Conservation (phyloP, 1,140 invertebrate genomes). For the Grapholita molesta region DNA sequence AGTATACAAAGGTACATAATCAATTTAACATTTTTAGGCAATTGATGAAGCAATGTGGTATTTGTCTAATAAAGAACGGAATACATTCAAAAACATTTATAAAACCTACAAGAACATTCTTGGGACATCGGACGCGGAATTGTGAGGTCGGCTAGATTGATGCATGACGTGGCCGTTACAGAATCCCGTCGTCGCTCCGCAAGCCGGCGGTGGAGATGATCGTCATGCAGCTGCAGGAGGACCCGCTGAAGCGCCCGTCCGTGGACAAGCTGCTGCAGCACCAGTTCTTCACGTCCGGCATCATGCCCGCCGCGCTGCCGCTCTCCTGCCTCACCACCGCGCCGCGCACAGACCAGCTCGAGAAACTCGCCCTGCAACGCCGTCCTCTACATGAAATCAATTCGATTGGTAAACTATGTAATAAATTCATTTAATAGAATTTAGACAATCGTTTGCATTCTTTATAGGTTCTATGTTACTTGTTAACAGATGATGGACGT, state of each 20-base stretch:
- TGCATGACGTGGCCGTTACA: constrained; percentile 36
- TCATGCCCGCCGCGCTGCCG: constrained; percentile 89
- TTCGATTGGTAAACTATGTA: constrained; percentile 45
- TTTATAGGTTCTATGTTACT: constrained; percentile 5
- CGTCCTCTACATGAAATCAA: constrained; percentile 86
- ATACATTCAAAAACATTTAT: no score
- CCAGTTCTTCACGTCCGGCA: constrained; percentile 84
- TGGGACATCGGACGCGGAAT: not conserved
- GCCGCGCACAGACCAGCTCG: constrained; percentile 88
- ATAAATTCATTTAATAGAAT: no score
- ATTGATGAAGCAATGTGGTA: no score
- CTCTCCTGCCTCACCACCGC: constrained; percentile 94
- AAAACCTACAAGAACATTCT: no score
- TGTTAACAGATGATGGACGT: constrained; percentile 54
- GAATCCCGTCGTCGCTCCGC: constrained; percentile 85
- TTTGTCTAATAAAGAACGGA: no score
- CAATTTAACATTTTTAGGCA: no score
- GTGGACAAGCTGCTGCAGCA: constrained; percentile 87
- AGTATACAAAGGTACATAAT: no score
- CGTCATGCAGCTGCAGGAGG: constrained; percentile 88
- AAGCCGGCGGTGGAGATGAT: constrained; percentile 90
- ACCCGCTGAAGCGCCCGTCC: constrained; percentile 89
- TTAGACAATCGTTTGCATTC: no score
- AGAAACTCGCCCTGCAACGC: constrained; percentile 77
- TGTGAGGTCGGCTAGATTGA: not conserved